Base-by-base conservation (phyloP, 2,113 vertebrate genomes). In the Sclerurus mexicanus region DNA sequence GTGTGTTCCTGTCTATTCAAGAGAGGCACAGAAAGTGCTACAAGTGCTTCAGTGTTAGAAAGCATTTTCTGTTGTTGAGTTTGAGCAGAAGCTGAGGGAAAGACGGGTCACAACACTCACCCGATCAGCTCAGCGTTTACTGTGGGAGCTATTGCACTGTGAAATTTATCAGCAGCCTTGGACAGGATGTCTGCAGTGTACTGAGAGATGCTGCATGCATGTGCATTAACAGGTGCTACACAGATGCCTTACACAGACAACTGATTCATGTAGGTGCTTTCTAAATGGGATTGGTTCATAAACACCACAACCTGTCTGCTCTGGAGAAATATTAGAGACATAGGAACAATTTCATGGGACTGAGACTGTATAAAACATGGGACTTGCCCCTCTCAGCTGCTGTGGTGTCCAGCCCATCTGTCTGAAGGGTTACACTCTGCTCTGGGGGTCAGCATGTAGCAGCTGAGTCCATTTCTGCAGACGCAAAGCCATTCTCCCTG, bases 31-130 rank as follows among this genome's bases (percentile, higher is more conserved):
- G 59, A 52, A 91, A 93, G 16, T 20, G 47, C 27, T 50, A 62
- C 42, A 12, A 75, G 47, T 5, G 4, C 59, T 95, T 58, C 46
- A 35, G 35, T 12, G 58, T 72, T 62, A 79, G 59, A 60, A 75
- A 85, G 63, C 49, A 49, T 73, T 79, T 87, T 73, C 64, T 60
- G 22, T 33, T 66, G 35, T 7, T 49, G 55, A 73, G 18, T 86
- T 75, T 86, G 79, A 87, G 44, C 62, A 96, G 89, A 84, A 89
- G 13, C 49, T 74, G n/a, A 47, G 14, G 22, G 25, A 64, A 76
- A 59, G 42, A 42, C 0, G 23, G 28, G 28, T 46, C 46, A 76
- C 56, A 73, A 37, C 27, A 73, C n/a, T 30, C 31, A 79, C 12
- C 63, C 69, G 62, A 71, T 58, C n/a, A 87, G 33, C 50, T 59